Evolutionary conservation across 2,888 invertebrate species (phyloP), one percentile per base, ranked within the genome.

Genomic region (Gisinianus flammeolus): DNA sequence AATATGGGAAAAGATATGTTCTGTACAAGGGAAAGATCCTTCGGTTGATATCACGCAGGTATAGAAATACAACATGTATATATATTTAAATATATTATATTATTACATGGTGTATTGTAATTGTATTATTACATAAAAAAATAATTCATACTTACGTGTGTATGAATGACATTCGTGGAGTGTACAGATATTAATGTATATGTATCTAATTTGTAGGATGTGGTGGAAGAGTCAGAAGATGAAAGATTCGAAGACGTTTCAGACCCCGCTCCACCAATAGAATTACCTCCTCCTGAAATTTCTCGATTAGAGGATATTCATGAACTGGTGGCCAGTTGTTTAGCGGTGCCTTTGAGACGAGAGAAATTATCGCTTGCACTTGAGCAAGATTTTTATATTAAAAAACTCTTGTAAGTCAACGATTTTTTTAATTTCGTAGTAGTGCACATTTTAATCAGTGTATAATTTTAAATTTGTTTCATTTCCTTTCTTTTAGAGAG

Each of bases 1-100:
- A 89, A 98, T 99, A 86, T 99, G 99, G 99, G 98, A 98, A 87
- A 98, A 98, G 89, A 99, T 99, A 86, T 99, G 99, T 89, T 94
- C 96, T 91, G 96, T 99, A 56, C 99, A 99, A 91, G 98, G 98
- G 54, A 97, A 97, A 88, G 98, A 99, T 89, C 98, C 98, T 58
- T 96, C 97, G 31, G 97, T 98, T 80, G 97, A 98, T 88, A 96
- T 98, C 81, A 98, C 98, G 71, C 98, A 98, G 88, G 84, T 84
- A 79, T 28, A 58, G 12, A n/a, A 30, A 28, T 16, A 68, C 28
- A 16, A n/a, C n/a, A n/a, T n/a, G n/a, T n/a, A n/a, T n/a, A n/a
- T n/a, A n/a, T n/a, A n/a, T n/a, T n/a, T n/a, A n/a, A n/a, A n/a
- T n/a, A 6, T 16, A 16, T 64, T 64, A 24, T 6, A 26, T 16